These are phyloP conservation scores for Ptyas mucosa DNA, from an alignment of 2,113 vertebrate genomes.

Conservation along the genomic window DNA sequence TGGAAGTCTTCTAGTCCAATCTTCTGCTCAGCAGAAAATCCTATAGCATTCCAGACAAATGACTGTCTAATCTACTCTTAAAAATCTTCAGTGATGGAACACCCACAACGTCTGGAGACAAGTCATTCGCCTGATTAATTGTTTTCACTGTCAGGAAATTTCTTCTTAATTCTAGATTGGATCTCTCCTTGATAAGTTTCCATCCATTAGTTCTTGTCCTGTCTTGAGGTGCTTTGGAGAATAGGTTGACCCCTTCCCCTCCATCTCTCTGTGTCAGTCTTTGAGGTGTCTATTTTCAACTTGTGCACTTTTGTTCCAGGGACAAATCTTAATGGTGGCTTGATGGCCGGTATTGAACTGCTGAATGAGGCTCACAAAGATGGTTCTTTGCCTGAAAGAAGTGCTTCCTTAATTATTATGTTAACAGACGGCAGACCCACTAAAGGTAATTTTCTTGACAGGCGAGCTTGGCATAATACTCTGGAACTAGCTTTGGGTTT, in stretches of 20 bases:
- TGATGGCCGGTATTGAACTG: conserved; percentile 1
- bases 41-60: neutral
- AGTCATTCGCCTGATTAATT: neutral
- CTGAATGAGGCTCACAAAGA: conserved; percentile 2
- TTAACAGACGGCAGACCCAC: conserved; percentile 88
- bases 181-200: neutral
- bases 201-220: neutral
- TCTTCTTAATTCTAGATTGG: neutral
- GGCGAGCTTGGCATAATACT: conserved; percentile 9
- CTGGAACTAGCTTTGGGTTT: neutral
- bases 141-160: neutral
- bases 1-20: neutral
- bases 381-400: conserved; percentile 2
- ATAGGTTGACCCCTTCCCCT: neutral
- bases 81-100: neutral
- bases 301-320: neutral
- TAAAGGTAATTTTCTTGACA: conserved; percentile 63
- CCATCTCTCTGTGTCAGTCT: neutral
- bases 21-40: neutral
- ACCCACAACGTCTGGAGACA: neutral
- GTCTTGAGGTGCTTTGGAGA: neutral
- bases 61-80: neutral
- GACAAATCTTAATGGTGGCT: conserved; percentile 12
- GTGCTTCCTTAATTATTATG: conserved; percentile 26
- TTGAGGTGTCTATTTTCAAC: neutral